These are phyloP conservation scores for Cliona cf. orientalis DNA, from an alignment of 37 sponge, comb jelly and placozoan genomes.

Conservation along the genomic window DNA sequence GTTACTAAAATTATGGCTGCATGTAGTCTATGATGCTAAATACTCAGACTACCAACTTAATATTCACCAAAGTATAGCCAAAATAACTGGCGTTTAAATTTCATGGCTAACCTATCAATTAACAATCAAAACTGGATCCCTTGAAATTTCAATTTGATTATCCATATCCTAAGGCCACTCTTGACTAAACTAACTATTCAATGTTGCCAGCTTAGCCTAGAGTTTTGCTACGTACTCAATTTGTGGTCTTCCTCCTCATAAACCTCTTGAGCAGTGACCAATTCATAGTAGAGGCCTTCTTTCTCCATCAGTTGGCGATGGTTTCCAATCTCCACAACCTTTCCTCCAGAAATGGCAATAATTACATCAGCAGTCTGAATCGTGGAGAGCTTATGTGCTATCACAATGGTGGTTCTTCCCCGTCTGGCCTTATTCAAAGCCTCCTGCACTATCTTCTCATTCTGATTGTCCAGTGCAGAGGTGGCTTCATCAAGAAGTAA, in stretches of 20 bases:
- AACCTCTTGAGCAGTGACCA: slow-evolving; percentile 85
- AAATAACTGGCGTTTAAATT: too few species aligned
- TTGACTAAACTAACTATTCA: too few species aligned
- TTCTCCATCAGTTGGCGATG: slow-evolving; percentile 83
- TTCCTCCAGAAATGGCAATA: slow-evolving; percentile 58
- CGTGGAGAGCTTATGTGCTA: slow-evolving; percentile 94
- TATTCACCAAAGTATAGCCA: too few species aligned
- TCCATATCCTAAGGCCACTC: too few species aligned
- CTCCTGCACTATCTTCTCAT: slow-evolving; percentile 87
- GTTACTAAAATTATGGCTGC: too few species aligned
- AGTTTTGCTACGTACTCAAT: too few species aligned
- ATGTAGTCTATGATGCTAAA: too few species aligned
- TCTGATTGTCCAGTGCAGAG: slow-evolving; percentile 92
- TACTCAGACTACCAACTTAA: too few species aligned
- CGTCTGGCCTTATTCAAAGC: slow-evolving; percentile 93
- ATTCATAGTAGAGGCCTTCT: slow-evolving; percentile 85
- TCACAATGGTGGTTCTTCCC: slow-evolving; percentile 93
- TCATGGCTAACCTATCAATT: too few species aligned
- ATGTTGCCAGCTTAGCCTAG: too few species aligned
- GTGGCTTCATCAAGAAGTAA: slow-evolving; percentile 96
- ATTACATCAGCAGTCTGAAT: slow-evolving; percentile 85
- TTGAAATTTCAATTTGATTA: too few species aligned
- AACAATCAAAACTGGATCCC: too few species aligned
- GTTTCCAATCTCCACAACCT: slow-evolving; percentile 81
- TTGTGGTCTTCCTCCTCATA: slow-evolving; percentile 55